phyloP scores from a whole-genome alignment of 2,888 invertebrate species.

The Allophyes oxyacanthae region DNA sequence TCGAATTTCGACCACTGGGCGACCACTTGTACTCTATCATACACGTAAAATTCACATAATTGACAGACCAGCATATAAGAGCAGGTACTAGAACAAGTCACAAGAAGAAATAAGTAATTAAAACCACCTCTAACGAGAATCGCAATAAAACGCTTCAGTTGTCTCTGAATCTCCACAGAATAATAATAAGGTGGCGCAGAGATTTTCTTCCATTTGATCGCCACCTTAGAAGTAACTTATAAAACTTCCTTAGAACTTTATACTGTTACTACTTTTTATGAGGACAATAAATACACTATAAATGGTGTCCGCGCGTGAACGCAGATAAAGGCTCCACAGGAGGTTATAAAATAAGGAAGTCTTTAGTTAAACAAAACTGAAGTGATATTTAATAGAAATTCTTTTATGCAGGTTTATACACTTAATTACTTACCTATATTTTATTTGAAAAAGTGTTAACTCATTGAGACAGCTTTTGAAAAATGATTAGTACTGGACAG shows the following conservation, averaged over 20 bases:
- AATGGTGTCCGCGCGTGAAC: neutral
- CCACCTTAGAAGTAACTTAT: conserved; percentile 17
- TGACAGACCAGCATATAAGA: too few relatives aligned
- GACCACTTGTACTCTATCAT: too few relatives aligned
- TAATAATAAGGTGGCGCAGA: conserved; percentile 10
- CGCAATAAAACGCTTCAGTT: conserved; percentile 9
- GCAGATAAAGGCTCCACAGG: conserved; percentile 3
- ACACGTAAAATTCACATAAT: too few relatives aligned
- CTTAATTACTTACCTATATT: too few relatives aligned
- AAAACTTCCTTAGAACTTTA: conserved; percentile 27
- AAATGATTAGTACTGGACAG: too few relatives aligned
- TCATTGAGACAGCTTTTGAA: too few relatives aligned
- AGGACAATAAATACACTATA: conserved; percentile 21
- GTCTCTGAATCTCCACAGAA: conserved; percentile 14
- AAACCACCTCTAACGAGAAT: neutral
- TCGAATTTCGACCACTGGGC: too few relatives aligned
- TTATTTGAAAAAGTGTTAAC: too few relatives aligned
- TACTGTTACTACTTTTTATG: conserved; percentile 19
- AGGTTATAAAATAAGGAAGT: neutral
- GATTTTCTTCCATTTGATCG: conserved; percentile 18
- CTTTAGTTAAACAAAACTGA: neutral
- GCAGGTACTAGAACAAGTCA: too few relatives aligned
- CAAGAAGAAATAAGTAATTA: neutral
- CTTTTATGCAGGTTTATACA: too few relatives aligned
- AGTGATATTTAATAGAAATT: neutral